Conservation (phyloP, 2,113 vertebrate genomes). For the Heterocephalus glaber region DNA sequence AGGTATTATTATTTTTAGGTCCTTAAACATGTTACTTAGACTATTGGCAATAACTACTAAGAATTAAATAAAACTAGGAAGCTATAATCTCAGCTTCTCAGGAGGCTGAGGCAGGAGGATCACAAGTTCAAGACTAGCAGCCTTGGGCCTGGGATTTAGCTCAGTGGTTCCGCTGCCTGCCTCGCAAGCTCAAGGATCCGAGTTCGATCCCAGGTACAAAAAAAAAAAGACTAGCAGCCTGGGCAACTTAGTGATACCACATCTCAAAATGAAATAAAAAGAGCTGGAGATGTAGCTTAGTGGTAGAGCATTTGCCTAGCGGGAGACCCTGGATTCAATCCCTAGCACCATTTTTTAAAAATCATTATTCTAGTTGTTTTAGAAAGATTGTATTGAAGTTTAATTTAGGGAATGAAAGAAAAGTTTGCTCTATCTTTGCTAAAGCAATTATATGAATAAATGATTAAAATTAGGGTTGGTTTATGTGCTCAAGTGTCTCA, state of each 20-base stretch:
- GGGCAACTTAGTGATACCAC: not conserved
- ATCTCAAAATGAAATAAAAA: not conserved
- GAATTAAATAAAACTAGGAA: not conserved
- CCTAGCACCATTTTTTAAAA: not conserved
- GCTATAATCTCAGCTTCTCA: not conserved
- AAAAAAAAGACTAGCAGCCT: not conserved
- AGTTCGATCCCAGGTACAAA: no score
- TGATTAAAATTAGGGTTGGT: constrained; percentile 36
- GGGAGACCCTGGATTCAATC: not conserved
- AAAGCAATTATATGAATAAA: constrained; percentile 48
- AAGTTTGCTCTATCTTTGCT: not conserved
- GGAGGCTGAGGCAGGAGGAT: not conserved
- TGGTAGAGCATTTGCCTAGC: not conserved
- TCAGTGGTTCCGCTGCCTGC: no score
- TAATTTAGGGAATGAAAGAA: constrained; percentile 32
- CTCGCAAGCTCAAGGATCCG: no score
- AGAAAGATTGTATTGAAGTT: constrained; percentile 43
- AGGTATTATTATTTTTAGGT: not conserved
- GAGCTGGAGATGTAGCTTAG: not conserved
- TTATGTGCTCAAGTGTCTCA: not conserved
- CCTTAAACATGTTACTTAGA: not conserved
- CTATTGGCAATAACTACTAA: not conserved
- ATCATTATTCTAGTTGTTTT: not conserved
- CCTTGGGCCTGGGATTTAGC: no score
- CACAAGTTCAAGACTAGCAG: not conserved